A percentile compares a stretch with the other conserved stretches of the same genome.
Evolutionary conservation across 2,888 invertebrate genomes (phyloP).

Genomic region (Sinopyrophorus schimmeli): DNA sequence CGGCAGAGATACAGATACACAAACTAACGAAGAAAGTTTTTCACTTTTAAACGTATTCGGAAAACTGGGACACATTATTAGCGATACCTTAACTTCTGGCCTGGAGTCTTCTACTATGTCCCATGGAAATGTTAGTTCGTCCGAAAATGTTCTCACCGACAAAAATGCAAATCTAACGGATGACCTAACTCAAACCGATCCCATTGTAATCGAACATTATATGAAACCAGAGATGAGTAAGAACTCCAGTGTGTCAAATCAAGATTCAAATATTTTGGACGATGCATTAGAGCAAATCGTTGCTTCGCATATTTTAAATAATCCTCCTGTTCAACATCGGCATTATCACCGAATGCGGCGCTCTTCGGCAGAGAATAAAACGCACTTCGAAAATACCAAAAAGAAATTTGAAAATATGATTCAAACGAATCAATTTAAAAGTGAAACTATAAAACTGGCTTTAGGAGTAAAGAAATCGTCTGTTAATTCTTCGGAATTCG

Average conservation of each 20-base stretch:
- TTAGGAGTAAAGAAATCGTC: too few species aligned
- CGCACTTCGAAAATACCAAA: conserved; percentile 9
- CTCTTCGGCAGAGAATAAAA: not conserved
- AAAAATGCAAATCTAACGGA: not conserved
- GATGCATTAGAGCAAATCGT: conserved; percentile 42
- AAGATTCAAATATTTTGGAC: conserved; percentile 23
- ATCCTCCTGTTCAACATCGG: not conserved
- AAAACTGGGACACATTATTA: conserved; percentile 1
- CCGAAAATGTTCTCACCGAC: not conserved
- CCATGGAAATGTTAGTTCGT: too few species aligned
- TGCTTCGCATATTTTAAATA: conserved; percentile 41
- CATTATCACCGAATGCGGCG: not conserved
- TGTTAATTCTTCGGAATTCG: not conserved
- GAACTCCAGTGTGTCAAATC: too few species aligned
- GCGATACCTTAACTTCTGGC: not conserved
- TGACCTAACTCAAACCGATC: not conserved
- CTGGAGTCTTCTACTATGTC: too few species aligned
- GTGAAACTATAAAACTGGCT: conserved; percentile 5
- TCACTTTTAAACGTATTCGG: not conserved
- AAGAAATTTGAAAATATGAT: conserved; percentile 21
- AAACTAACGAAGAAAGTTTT: not conserved
- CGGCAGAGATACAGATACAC: not conserved
- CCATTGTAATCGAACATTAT: conserved; percentile 4
- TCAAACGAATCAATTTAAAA: conserved; percentile 12
- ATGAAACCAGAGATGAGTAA: too few species aligned